Base-by-base conservation (phyloP, 2,888 invertebrate genomes). In the Campoletis raptor region DNA sequence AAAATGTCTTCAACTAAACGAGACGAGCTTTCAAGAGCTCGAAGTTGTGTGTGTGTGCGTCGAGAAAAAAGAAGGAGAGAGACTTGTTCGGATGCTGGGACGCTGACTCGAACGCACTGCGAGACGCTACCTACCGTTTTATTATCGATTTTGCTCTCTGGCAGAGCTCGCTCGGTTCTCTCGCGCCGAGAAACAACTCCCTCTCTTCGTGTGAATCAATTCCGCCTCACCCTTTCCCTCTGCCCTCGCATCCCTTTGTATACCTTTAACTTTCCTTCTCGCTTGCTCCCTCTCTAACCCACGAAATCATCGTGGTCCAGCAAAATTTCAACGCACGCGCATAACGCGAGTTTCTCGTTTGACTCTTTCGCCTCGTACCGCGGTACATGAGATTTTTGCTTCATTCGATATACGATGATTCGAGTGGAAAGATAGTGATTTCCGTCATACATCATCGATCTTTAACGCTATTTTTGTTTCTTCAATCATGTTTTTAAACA, bases 111-210 rank as follows among this genome's bases (percentile, higher is more conserved):
- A 30, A 42, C 72, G 83, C 72, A 69, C 64, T 69, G 40, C 45
- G 81, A 54, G 54, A 83, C 76, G 69, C 81, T 45, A 30, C 52
- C 90, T 90, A 87, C 88, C 90, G 90, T 91, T 93, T 93, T 92
- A 93, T 92, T 93, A 93, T 93, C 93, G 93, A 93, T 93, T 93
- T 89, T 86, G 82, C 84, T 82, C 57, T 86, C 57, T 85, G 90
- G 90, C 90, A 89, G 83, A 69, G 69, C 64, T 30, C 18, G 36
- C 67, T 30, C 24, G 69, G 40, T 40, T 67, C 64, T 77, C 83
- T 77, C 80, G 74, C 54, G 52, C 54, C 57, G 45, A 70, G 67
- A 12, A 78, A 48, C 40, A 42, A 61, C 74, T 74, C 57, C 74
- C 57, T 83, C 73, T 70, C 42, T 73, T 15, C 21, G 81, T 66